Percentiles rank a stretch among this genome's conserved stretches.
phyloP scores from a whole-genome alignment of 1,140 invertebrate genomes.

The Bombus haemorrhoidalis region DNA sequence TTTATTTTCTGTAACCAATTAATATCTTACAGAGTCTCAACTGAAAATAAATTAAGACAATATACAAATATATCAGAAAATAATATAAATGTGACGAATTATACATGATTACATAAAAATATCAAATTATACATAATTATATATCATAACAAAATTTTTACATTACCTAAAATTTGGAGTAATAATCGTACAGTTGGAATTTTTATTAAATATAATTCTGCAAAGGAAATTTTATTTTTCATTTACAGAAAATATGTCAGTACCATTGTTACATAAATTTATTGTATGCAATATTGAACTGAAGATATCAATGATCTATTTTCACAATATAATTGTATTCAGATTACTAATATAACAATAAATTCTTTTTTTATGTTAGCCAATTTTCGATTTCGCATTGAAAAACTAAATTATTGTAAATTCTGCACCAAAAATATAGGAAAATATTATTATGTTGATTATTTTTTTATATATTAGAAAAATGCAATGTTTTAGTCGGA shows the following conservation, averaged over 20 bases:
- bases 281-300: background rate
- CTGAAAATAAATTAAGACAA: background rate
- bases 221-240: background rate
- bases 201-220: background rate
- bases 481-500: background rate
- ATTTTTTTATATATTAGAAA: background rate
- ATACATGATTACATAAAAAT: slow-evolving; percentile 18
- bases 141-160: background rate
- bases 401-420: background rate
- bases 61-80: background rate
- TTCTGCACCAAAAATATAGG: background rate
- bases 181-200: slow-evolving; percentile 3
- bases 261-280: background rate
- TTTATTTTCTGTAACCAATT: background rate
- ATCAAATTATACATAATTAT: background rate
- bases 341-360: background rate
- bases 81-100: slow-evolving; percentile 4
- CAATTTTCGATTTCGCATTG: background rate
- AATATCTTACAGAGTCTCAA: background rate
- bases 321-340: background rate
- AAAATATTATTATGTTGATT: background rate
- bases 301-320: background rate
- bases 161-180: background rate
- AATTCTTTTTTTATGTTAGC: background rate
- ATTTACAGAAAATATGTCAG: background rate